Base-by-base conservation (phyloP, 2,113 vertebrate species). In the Spea bombifrons region DNA sequence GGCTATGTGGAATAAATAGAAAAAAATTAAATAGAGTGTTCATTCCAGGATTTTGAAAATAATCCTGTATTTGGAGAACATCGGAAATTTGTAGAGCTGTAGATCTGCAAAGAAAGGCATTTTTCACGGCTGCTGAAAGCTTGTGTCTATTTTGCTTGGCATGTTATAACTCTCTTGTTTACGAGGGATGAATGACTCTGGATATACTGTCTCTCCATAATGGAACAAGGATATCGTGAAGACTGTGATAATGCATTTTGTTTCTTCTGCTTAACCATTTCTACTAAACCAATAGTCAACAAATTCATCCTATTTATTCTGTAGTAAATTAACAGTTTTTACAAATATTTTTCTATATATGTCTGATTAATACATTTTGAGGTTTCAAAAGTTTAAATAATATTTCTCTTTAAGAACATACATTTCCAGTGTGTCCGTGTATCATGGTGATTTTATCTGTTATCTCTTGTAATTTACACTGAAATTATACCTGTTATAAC, bases 121-220 rank as follows among this genome's bases (percentile, higher is more conserved):
- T 78, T 78, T 78, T 71, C 68, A 71, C 65, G 68, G 71, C 69
- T 71, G 45, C 68, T 53, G 48, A 64, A 78, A 78, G 76, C 68
- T 71, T 65, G 71, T 71, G 68, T 78, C 76, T 71, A 30, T 71
- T 71, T 78, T 77, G 45, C 66, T 77, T 77, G 75, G 50, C 75
- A 77, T 9, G 46, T 77, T 77, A 71, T 77, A 77, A 77, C 66
- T 77, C 75, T 70, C 66, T 66, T 77, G 75, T 77, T 77, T 77
- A 77, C 75, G 52, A 76, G 75, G 66, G 75, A 76, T 77, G 75
- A 63, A 77, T 77, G 46, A 70, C 47, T 77, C 52, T 63, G 67
- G 55, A 77, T 70, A 70, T 71, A 50, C 66, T 71, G 75, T 77
- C 61, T 77, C 75, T 70, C 48, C 8, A n/a, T 77, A 77, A 77